A percentile compares a stretch with the other conserved stretches of the same genome.
Evolutionary conservation across 2,113 vertebrate genomes (phyloP).

Genomic region (Dicrurus megarhynchus): DNA sequence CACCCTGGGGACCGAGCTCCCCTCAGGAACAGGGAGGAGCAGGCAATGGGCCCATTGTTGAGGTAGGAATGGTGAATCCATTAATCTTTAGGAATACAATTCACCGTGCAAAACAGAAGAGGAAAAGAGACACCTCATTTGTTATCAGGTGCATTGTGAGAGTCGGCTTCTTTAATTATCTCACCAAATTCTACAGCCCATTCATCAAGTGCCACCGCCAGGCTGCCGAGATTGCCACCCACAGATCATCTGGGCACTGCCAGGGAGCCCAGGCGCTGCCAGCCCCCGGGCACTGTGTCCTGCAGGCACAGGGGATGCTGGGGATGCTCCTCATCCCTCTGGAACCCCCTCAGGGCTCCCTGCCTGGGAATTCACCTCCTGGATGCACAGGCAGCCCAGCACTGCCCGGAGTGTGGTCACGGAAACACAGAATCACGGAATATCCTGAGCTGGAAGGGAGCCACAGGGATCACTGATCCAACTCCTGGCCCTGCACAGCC

Average conservation of each 20-base stretch:
- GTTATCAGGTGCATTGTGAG: slow-evolving; percentile 70
- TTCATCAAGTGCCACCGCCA: slow-evolving; percentile 67
- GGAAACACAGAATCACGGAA: background rate
- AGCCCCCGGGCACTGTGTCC: fast-evolving
- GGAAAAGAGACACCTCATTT: slow-evolving; percentile 70
- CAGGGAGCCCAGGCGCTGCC: background rate
- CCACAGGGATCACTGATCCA: background rate
- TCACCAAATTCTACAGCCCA: slow-evolving; percentile 71
- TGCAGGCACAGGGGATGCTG: background rate
- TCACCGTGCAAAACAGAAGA: slow-evolving; percentile 5
- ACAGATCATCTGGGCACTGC: slow-evolving; percentile 22
- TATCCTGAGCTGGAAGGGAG: background rate
- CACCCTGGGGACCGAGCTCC: background rate
- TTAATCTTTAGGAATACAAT: slow-evolving; percentile 69
- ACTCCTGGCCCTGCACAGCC: background rate
- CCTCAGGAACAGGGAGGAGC: background rate
- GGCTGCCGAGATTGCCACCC: slow-evolving; percentile 63
- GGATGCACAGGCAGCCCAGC: background rate
- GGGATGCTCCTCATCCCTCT: background rate
- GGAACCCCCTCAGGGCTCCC: background rate
- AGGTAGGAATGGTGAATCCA: slow-evolving; percentile 63
- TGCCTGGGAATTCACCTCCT: background rate
- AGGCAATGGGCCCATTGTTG: slow-evolving; percentile 15
- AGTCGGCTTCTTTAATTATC: slow-evolving; percentile 73
- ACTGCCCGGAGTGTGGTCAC: fast-evolving